These are phyloP conservation scores for Pocillopora meandrina DNA, from an alignment of 92 coral and sea anemone genomes.

Conservation along the genomic window DNA sequence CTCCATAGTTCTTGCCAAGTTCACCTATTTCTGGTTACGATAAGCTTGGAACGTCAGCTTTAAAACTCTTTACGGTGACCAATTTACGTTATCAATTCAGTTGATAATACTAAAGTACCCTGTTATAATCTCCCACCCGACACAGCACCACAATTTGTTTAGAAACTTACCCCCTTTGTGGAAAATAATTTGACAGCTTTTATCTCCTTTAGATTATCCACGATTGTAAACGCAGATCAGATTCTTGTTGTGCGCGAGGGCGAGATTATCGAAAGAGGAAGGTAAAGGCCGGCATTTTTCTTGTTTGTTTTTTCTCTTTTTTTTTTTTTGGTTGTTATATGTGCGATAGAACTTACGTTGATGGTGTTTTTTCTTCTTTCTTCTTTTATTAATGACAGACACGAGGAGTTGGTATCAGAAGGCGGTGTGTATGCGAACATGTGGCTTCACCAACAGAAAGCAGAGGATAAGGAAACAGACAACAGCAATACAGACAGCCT, in stretches of 20 bases:
- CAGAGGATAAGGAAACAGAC: conserved; percentile 32
- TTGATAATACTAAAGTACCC: too few relatives aligned
- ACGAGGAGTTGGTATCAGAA: conserved; percentile 72
- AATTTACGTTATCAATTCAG: too few relatives aligned
- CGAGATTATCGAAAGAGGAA: conserved; percentile 90
- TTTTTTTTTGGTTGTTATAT: background rate
- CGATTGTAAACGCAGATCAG: conserved; percentile 95
- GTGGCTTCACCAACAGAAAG: conserved; percentile 82
- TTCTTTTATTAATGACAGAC: conserved; percentile 44
- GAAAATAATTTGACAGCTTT: background rate
- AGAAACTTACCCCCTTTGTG: too few relatives aligned
- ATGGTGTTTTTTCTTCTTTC: background rate
- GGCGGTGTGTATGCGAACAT: conserved; percentile 77
- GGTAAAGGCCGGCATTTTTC: conserved; percentile 54
- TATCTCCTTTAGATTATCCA: conserved; percentile 61
- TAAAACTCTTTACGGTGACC: too few relatives aligned
- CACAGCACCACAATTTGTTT: too few relatives aligned
- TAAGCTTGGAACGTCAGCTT: too few relatives aligned
- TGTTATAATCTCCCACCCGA: too few relatives aligned
- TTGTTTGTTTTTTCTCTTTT: background rate
- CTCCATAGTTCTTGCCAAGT: background rate
- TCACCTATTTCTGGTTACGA: too few relatives aligned
- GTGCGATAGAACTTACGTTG: background rate
- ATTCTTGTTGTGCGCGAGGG: conserved; percentile 93
- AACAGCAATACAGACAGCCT: conserved; percentile 31